Base-by-base conservation (phyloP, 1,140 invertebrate species). In the Drosophila sulfurigaster region DNA sequence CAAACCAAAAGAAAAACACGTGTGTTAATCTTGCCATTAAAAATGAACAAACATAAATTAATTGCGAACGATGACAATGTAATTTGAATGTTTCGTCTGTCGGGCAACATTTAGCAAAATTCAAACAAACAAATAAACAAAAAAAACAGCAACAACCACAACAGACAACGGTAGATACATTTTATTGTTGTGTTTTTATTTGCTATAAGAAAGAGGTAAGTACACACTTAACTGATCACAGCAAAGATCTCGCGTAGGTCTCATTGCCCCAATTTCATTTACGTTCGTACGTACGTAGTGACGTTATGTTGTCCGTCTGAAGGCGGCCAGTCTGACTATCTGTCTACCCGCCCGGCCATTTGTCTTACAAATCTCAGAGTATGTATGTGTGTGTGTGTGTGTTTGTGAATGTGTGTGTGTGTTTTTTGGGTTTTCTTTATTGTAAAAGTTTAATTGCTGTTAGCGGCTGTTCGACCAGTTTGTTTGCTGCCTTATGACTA, bases 1-100 rank as follows among this genome's bases (percentile, higher is more conserved):
- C 8, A 58, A 38, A 15, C 8, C 8, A 67, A 49, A 57, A 25
- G 8, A 58, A 48, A 58, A 45, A 38, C n/a, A 54, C 35, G 8
- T 15, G 48, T 51, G 58, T 32, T 48, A 64, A 35, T 43, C 35
- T 49, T 57, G 66, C 69, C 57, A 43, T 72, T 56, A 76, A 72
- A 72, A 76, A 76, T 76, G 74, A 63, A 76, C 74, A 76, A 62
- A 66, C 62, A 76, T 65, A 76, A 76, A 72, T 66, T 60, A 11
- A 72, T 65, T 76, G 67, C 56, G 51, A 57, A 41, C 66, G 30
- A 48, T 30, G 66, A 70, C 72, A 69, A 74, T 74, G 59, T 65
- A 43, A 71, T 75, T 65, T 75, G 58, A 70, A 57, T 75, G 66
- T 75, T 57, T 28, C 48, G 30, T 49, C 7, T 5, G 20, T 62